Evolutionary conservation across 1,140 invertebrate species (phyloP).

Genomic region (Heliothis virescens): DNA sequence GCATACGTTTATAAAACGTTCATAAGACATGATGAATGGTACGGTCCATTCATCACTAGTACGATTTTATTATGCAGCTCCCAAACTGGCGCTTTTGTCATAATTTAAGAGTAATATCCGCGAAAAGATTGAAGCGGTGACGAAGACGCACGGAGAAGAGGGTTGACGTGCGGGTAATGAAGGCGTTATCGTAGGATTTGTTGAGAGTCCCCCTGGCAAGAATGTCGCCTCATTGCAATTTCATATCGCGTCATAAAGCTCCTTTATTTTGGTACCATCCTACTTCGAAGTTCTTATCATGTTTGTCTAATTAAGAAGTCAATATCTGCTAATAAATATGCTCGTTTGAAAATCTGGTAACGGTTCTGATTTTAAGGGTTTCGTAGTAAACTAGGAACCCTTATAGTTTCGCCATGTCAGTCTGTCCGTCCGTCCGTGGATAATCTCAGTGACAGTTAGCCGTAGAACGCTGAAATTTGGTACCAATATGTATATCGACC

Average conservation of each 20-base stretch:
- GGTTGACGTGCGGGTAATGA: slow-evolving; percentile 83
- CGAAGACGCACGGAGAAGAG: slow-evolving; percentile 77
- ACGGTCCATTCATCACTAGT: slow-evolving; percentile 65
- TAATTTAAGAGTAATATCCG: slow-evolving; percentile 84
- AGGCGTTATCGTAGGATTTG: slow-evolving; percentile 75
- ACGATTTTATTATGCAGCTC: slow-evolving; percentile 68
- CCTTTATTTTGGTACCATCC: slow-evolving; percentile 57
- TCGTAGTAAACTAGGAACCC: too few species aligned
- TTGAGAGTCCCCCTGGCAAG: slow-evolving; percentile 47
- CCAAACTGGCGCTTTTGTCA: slow-evolving; percentile 71
- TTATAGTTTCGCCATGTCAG: too few species aligned
- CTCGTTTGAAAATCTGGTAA: too few species aligned
- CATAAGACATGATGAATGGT: slow-evolving; percentile 55
- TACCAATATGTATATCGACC: too few species aligned
- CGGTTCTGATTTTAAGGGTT: not conserved
- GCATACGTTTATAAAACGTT: slow-evolving; percentile 12
- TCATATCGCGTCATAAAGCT: slow-evolving; percentile 61
- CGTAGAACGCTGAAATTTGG: too few species aligned
- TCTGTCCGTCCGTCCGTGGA: too few species aligned
- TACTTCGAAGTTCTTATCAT: slow-evolving; percentile 17
- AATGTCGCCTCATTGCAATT: slow-evolving; percentile 57
- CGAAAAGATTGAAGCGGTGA: slow-evolving; percentile 80
- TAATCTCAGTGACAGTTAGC: too few species aligned
- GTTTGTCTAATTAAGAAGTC: not conserved
- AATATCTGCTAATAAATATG: not conserved